Conservation (phyloP, 2,888 invertebrate genomes). For the Archaeoteleia sp. region DNA sequence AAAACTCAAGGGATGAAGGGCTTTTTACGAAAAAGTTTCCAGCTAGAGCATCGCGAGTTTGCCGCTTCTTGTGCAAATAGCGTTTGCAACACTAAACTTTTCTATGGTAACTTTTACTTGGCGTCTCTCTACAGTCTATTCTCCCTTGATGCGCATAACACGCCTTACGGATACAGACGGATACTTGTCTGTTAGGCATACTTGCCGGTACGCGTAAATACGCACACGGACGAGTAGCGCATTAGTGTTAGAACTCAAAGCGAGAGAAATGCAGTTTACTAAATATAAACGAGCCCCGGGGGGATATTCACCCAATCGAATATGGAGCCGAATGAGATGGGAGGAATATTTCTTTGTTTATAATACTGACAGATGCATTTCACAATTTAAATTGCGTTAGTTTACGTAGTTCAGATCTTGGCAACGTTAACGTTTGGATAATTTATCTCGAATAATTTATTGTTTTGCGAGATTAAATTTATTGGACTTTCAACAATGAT, state of each 20-base stretch:
- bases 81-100: conserved; percentile 65
- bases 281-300: conserved; percentile 23
- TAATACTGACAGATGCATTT: no score
- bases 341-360: no score
- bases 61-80: conserved; percentile 67
- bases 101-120: conserved; percentile 57
- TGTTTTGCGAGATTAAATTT: no score
- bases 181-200: conserved; percentile 27
- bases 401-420: no score
- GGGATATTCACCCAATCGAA: conserved; percentile 20
- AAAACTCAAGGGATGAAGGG: no score
- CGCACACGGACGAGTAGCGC: no score
- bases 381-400: no score
- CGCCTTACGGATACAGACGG: conserved; percentile 31
- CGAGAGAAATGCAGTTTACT: conserved; percentile 25
- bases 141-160: conserved; percentile 52
- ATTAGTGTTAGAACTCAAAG: no score
- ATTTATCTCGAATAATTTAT: no score
- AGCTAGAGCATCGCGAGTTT: conserved; percentile 62
- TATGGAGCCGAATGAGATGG: no score
- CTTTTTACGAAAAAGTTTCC: conserved; percentile 58
- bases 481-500: no score
- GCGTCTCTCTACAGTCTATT: conserved; percentile 56
- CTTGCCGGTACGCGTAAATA: conserved; percentile 18
- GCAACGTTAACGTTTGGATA: no score